Evolutionary conservation across 2,113 vertebrate genomes (phyloP).

Genomic region (Cyprinus carpio): DNA sequence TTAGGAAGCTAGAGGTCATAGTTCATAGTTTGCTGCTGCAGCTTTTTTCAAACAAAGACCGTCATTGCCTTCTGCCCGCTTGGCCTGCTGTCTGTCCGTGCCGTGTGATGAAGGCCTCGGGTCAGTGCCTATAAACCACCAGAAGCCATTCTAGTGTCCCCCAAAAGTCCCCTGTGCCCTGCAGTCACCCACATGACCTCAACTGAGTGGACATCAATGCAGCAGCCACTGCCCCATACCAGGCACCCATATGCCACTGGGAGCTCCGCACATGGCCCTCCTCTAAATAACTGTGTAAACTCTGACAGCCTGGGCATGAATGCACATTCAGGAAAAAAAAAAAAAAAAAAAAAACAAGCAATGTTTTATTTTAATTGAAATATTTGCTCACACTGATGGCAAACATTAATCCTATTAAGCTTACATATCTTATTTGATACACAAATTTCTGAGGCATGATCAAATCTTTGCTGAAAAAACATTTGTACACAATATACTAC

Average conservation of each 20-base stretch:
- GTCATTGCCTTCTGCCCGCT: constrained; percentile 70
- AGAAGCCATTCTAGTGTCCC: constrained; percentile 33
- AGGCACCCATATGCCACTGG: constrained; percentile 73
- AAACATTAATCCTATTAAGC: not conserved
- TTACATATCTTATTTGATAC: not conserved
- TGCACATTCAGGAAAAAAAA: not conserved
- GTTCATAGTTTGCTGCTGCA: constrained; percentile 78
- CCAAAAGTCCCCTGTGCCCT: constrained; percentile 51
- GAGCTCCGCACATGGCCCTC: constrained; percentile 58
- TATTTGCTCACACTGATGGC: not conserved
- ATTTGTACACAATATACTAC: not conserved
- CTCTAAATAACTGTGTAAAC: constrained; percentile 4
- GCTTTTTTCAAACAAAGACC: constrained; percentile 75
- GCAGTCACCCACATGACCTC: constrained; percentile 54
- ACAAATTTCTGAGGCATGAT: not conserved
- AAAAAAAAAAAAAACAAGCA: no score
- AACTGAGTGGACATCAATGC: constrained; percentile 66
- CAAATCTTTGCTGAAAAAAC: no score
- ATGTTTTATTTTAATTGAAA: not conserved
- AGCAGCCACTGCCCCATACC: constrained; percentile 59
- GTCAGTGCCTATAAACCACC: constrained; percentile 50
- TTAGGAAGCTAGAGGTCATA: constrained; percentile 66
- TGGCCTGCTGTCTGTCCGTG: constrained; percentile 67
- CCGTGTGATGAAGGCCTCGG: constrained; percentile 46
- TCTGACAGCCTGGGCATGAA: constrained; percentile 1